Evolutionary conservation across 2,888 invertebrate species (phyloP).

Genomic region (Drosophila mettleri): DNA sequence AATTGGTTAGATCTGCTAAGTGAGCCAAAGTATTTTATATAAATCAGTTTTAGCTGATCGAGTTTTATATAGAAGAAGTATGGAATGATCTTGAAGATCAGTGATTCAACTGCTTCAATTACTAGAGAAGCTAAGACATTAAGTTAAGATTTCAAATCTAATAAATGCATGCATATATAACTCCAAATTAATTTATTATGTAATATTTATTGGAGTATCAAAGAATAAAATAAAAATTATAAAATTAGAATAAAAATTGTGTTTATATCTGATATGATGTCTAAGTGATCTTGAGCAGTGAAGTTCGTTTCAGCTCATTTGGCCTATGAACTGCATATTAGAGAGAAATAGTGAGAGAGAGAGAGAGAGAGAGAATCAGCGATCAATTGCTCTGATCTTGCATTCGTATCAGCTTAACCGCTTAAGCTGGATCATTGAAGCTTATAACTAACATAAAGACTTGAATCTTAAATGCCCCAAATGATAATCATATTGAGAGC

Average conservation of each 20-base stretch:
- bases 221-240: too few species aligned
- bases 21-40: not conserved
- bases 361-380: not conserved
- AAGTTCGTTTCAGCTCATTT: too few species aligned
- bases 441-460: not conserved
- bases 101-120: not conserved
- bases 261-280: too few species aligned
- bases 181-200: not conserved
- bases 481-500: not conserved
- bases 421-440: constrained; percentile 1
- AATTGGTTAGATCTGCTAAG: not conserved
- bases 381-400: not conserved
- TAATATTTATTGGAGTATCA: not conserved
- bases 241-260: too few species aligned
- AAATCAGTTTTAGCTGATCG: not conserved
- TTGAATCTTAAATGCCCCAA: not conserved
- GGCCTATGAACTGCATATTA: not conserved
- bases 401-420: not conserved
- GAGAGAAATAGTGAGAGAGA: not conserved
- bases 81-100: not conserved
- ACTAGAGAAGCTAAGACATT: not conserved
- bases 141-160: too few species aligned
- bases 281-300: too few species aligned
- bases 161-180: too few species aligned
- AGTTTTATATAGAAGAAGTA: not conserved